Evolutionary conservation across 2,888 invertebrate genomes (phyloP), one percentile per base, ranked within the genome.

Genomic region (Fissipunctia ypsillon): DNA sequence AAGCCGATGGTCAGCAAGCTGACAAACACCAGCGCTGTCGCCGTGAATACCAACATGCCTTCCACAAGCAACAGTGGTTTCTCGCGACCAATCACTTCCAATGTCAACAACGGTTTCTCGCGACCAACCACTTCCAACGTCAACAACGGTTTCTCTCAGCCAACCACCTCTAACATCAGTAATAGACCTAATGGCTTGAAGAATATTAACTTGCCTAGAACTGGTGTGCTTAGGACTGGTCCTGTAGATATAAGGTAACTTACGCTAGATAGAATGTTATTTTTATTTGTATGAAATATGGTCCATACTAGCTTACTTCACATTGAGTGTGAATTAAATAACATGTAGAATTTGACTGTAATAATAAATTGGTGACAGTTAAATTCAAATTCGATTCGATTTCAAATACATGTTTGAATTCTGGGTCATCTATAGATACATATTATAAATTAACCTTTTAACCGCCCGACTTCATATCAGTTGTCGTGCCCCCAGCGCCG

Each of bases 161-260:
- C 81, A 2, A 22, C 45, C 19, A 59, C 65, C 0, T 76, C 84
- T 3, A 72, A 78, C 10, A 76, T 78, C 57, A 83, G 73, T 25
- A 35, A 28, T 61, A 80, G 71, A 63, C 50, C 78, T 6, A 86
- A 87, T 14, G 84, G 82, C 12, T 60, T 85, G 50, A 87, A 76
- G 73, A 86, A 87, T 43, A 50, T 68, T 1, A 87, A 87, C 63
- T 50, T 75, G 50, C n/a, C 78, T 3, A 52, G 75, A 41, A n/a
- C 6, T 48, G 72, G 69, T 22, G 43, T 19, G 25, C 31, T 73
- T 31, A 73, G 61, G n/a, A 71, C 67, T 70, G 83, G 22, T 10
- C 45, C 60, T 31, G 38, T 14, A 22, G 48, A 74, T 45, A 16
- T 63, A 9, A 87, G 78, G 81, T 82, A 68, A 59, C 7, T 52